phyloP scores from a whole-genome alignment of 2,888 invertebrate species.

The Balanococcus diminutus region DNA sequence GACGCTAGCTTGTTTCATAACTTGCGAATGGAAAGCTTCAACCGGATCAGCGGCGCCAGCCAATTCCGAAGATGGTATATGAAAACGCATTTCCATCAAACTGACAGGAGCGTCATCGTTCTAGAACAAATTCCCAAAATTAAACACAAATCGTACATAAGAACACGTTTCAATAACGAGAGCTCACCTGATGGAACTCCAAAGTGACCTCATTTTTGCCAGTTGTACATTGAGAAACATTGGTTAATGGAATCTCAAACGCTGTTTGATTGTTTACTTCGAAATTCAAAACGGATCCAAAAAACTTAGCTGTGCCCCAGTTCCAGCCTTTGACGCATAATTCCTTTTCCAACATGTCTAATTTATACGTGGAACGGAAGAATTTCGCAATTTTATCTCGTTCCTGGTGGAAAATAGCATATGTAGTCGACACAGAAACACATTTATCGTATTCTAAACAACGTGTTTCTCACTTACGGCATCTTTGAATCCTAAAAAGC shows the following conservation, averaged over 20 bases:
- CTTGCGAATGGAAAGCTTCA: slow-evolving; percentile 95
- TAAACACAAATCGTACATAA: neutral
- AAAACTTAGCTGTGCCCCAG: slow-evolving; percentile 96
- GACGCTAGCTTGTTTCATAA: slow-evolving; percentile 96
- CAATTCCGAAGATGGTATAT: slow-evolving; percentile 89
- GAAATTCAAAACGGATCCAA: slow-evolving; percentile 83
- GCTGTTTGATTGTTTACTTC: slow-evolving; percentile 83
- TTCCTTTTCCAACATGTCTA: slow-evolving; percentile 89
- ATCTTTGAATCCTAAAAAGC: slow-evolving; percentile 94
- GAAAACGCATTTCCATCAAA: slow-evolving; percentile 96
- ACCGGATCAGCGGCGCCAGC: slow-evolving; percentile 89
- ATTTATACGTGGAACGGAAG: slow-evolving; percentile 80
- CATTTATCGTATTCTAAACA: neutral
- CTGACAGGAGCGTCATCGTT: slow-evolving; percentile 98
- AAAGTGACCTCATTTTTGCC: slow-evolving; percentile 98
- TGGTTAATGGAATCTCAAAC: slow-evolving; percentile 93
- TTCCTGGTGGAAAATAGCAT: slow-evolving; percentile 68
- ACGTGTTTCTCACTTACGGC: slow-evolving; percentile 66
- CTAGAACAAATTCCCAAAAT: slow-evolving; percentile 64
- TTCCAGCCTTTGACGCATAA: slow-evolving; percentile 97
- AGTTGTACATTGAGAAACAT: slow-evolving; percentile 94
- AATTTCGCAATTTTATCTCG: slow-evolving; percentile 92
- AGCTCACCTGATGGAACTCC: slow-evolving; percentile 88
- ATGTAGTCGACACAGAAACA: neutral
- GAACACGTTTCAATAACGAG: neutral